Conservation (phyloP, 2,888 invertebrate genomes). For the Phorcus lineatus region DNA sequence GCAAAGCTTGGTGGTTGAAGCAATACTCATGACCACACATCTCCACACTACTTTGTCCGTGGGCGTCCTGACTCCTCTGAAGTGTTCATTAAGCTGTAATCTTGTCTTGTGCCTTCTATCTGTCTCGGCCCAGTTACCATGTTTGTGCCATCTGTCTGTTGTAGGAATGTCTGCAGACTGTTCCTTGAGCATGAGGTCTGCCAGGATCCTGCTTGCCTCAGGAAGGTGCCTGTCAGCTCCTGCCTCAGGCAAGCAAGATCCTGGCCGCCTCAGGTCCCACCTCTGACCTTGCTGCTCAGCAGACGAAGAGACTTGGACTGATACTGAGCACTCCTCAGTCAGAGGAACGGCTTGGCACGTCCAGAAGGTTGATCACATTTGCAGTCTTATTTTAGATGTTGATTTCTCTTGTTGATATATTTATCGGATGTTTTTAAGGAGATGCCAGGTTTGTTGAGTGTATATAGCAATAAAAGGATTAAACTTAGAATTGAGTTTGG, state of each 20-base stretch:
- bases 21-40: constrained; percentile 15
- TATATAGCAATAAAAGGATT: constrained; percentile 38
- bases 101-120: constrained; percentile 17
- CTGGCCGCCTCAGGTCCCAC: neutral
- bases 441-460: constrained; percentile 39
- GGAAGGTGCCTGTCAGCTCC: neutral
- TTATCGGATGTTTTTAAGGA: constrained; percentile 37
- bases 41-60: constrained; percentile 22
- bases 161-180: neutral
- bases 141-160: constrained; percentile 12
- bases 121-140: neutral
- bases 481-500: neutral
- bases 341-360: neutral
- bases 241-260: neutral
- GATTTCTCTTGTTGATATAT: constrained; percentile 40
- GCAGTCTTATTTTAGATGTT: constrained; percentile 38
- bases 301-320: neutral
- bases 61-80: constrained; percentile 6
- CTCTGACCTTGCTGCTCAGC: neutral
- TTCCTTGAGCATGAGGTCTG: neutral
- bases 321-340: neutral
- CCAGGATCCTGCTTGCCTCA: neutral
- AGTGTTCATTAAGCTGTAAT: constrained; percentile 12
- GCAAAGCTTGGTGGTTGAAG: neutral
- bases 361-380: constrained; percentile 23